A percentile compares a stretch with the other conserved stretches of the same genome.
Evolutionary conservation across 2,888 invertebrate genomes (phyloP).

Genomic region (Dicyrtoma fusca): DNA sequence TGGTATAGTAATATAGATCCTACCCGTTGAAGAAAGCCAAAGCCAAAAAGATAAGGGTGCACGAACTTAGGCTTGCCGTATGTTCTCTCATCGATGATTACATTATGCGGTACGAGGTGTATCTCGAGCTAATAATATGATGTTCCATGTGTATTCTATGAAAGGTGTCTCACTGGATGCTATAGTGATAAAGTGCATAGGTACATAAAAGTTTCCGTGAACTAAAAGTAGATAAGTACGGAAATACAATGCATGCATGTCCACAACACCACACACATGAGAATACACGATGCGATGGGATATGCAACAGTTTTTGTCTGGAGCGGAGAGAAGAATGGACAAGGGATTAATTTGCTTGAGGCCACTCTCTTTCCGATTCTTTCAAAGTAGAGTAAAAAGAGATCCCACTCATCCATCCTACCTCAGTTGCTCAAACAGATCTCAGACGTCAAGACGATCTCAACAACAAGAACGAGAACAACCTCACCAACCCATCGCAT

Average conservation of each 20-base stretch:
- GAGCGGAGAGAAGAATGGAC: background rate
- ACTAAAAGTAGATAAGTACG: background rate
- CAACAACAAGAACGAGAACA: background rate
- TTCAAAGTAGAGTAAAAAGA: constrained; percentile 26
- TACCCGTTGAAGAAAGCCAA: no score
- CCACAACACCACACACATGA: background rate
- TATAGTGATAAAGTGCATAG: no score
- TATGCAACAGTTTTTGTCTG: background rate
- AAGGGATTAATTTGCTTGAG: constrained; percentile 20
- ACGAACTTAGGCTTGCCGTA: constrained; percentile 20
- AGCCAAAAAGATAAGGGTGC: constrained; percentile 7
- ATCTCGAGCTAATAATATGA: no score
- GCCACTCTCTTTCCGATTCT: background rate
- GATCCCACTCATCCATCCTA: background rate
- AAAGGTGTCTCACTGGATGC: no score
- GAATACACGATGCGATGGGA: background rate
- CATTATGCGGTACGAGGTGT: no score
- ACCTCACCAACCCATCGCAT: background rate
- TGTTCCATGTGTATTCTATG: no score
- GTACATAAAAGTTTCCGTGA: no score
- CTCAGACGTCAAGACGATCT: constrained; percentile 28
- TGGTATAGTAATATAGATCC: no score
- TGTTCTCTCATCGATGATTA: background rate
- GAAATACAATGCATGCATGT: constrained; percentile 5
- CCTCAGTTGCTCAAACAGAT: constrained; percentile 34